phyloP scores from a whole-genome alignment of 2,797 vertebrate species.

The Pyrocephalus nanus region DNA sequence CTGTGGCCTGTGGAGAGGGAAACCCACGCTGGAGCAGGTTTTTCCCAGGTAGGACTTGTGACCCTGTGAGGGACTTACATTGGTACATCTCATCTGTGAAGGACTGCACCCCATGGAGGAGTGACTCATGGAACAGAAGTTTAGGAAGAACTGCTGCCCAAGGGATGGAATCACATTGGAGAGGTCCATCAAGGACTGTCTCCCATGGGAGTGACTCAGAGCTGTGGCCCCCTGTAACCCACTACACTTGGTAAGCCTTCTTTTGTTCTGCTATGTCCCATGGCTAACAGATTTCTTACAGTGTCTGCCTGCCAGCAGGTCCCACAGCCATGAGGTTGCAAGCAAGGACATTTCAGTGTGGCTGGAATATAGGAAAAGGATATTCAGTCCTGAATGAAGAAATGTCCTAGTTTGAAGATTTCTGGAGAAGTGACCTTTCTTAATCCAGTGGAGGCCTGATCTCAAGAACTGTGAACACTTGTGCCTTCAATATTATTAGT shows the following conservation, averaged over 20 bases:
- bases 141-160: no score
- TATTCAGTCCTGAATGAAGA: neutral
- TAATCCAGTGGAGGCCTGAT: neutral
- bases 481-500: neutral
- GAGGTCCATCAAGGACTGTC: no score
- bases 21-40: no score
- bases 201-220: no score
- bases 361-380: neutral
- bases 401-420: neutral
- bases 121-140: no score
- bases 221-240: no score
- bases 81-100: no score
- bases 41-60: no score
- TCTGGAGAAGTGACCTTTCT: neutral
- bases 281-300: neutral
- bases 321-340: neutral
- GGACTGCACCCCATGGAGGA: no score
- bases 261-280: neutral
- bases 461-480: neutral
- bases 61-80: no score
- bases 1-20: no score
- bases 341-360: neutral
- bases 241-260: neutral
- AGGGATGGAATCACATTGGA: no score
- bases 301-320: neutral